These are phyloP conservation scores for Ochropleura leucogaster DNA, from an alignment of 2,888 invertebrate species.

Conservation along the genomic window DNA sequence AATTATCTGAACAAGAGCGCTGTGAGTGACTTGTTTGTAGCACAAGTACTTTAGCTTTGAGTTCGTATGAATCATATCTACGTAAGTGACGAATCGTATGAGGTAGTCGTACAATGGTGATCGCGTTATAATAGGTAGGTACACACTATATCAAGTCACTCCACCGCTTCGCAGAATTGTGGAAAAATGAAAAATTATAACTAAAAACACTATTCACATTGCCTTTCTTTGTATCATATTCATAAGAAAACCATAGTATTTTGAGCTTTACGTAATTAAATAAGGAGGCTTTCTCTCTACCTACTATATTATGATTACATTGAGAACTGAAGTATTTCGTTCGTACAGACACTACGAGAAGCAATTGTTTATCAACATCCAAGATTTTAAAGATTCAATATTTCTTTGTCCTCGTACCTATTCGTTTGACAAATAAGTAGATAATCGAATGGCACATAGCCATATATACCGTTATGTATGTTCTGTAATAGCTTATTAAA, in stretches of 20 bases:
- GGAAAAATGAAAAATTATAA: slow-evolving; percentile 22
- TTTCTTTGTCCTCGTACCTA: too few species aligned
- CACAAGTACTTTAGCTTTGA: slow-evolving; percentile 36
- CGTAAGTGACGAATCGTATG: slow-evolving; percentile 67
- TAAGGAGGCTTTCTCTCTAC: background rate
- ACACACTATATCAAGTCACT: slow-evolving; percentile 16
- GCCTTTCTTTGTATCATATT: slow-evolving; percentile 10
- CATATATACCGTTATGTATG: background rate
- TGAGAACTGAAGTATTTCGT: background rate
- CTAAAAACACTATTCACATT: slow-evolving; percentile 8
- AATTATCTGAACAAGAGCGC: slow-evolving; percentile 61
- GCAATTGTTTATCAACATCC: background rate
- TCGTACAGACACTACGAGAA: background rate
- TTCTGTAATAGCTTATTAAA: background rate
- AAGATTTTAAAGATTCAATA: background rate
- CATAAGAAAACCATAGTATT: background rate
- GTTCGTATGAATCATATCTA: slow-evolving; percentile 65
- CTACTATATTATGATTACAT: background rate
- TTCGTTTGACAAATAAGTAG: background rate
- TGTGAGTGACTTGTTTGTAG: slow-evolving; percentile 52
- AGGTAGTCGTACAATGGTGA: slow-evolving; percentile 62
- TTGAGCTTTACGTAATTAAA: background rate
- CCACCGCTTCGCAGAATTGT: slow-evolving; percentile 38
- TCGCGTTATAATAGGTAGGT: slow-evolving; percentile 50
- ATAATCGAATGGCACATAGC: background rate